Percentiles rank a stretch among this genome's conserved stretches.
phyloP scores from a whole-genome alignment of 2,113 vertebrate species.

The Cervus canadensis region DNA sequence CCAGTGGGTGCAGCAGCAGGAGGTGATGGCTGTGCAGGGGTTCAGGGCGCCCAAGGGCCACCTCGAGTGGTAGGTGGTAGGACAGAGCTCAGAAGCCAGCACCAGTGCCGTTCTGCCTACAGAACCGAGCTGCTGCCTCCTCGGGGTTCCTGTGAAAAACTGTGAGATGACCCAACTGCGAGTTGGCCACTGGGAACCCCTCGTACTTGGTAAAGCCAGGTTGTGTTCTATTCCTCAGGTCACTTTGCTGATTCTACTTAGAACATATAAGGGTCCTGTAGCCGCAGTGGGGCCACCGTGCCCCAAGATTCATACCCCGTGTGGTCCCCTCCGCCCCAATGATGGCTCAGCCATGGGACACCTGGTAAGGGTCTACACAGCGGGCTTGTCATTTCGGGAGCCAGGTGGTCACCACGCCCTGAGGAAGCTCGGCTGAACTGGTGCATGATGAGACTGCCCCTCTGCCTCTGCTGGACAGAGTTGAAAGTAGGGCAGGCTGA shows the following conservation, averaged over 20 bases:
- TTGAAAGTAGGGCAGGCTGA: not conserved
- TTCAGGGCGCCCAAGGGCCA: not conserved
- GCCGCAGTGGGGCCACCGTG: not conserved
- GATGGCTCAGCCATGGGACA: not conserved
- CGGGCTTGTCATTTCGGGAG: not conserved
- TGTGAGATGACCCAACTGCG: not conserved
- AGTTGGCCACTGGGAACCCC: not conserved
- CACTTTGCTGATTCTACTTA: not conserved
- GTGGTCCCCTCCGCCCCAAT: not conserved
- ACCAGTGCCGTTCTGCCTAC: not conserved
- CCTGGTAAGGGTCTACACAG: no score
- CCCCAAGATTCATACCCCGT: not conserved
- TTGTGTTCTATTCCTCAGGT: not conserved
- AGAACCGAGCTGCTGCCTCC: not conserved
- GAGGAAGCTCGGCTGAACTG: not conserved
- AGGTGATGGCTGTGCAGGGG: not conserved
- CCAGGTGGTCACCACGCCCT: fast-evolving
- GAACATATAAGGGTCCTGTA: not conserved
- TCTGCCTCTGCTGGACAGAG: not conserved
- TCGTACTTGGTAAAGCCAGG: not conserved
- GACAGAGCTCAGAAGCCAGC: not conserved
- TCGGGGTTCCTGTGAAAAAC: not conserved
- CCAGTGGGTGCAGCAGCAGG: not conserved
- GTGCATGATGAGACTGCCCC: not conserved
- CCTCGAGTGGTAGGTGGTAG: not conserved